A percentile compares a stretch with the other conserved stretches of the same genome.
phyloP scores from a whole-genome alignment of 2,797 vertebrate species.

The Danio aesculapii region DNA sequence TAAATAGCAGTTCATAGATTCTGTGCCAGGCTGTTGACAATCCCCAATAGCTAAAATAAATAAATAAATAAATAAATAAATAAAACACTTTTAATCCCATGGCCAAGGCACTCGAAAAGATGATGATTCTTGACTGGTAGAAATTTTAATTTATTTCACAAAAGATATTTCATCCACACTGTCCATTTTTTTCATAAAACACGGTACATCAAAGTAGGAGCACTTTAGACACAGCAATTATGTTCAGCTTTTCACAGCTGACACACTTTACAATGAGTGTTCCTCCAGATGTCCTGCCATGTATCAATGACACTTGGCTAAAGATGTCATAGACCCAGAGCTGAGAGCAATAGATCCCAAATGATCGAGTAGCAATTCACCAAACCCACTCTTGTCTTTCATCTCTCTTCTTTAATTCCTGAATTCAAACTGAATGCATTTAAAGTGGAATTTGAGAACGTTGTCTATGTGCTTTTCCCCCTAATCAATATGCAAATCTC shows the following conservation, averaged over 20 bases:
- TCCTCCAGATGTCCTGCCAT: neutral
- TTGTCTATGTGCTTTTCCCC: constrained; percentile 40
- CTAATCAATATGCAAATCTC: constrained; percentile 80
- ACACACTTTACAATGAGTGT: constrained; percentile 6
- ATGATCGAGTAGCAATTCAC: neutral
- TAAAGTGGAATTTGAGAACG: neutral
- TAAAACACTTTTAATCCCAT: too few relatives aligned
- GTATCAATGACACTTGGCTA: constrained; percentile 16
- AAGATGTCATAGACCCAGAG: neutral
- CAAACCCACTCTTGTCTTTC: neutral
- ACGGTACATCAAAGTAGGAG: neutral
- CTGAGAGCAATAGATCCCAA: neutral
- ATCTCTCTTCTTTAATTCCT: neutral
- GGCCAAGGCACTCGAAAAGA: neutral
- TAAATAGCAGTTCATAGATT: too few relatives aligned
- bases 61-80: too few relatives aligned
- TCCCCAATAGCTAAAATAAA: too few relatives aligned
- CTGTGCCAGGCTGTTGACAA: too few relatives aligned
- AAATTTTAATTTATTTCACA: constrained; percentile 1
- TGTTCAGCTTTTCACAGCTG: constrained; percentile 2
- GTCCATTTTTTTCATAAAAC: neutral
- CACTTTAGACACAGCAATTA: constrained; percentile 2
- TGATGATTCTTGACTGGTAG: neutral
- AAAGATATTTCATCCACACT: neutral
- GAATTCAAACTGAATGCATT: constrained; percentile 7